Conservation (phyloP, 2,888 invertebrate species). For the Chloromyia formosa region DNA sequence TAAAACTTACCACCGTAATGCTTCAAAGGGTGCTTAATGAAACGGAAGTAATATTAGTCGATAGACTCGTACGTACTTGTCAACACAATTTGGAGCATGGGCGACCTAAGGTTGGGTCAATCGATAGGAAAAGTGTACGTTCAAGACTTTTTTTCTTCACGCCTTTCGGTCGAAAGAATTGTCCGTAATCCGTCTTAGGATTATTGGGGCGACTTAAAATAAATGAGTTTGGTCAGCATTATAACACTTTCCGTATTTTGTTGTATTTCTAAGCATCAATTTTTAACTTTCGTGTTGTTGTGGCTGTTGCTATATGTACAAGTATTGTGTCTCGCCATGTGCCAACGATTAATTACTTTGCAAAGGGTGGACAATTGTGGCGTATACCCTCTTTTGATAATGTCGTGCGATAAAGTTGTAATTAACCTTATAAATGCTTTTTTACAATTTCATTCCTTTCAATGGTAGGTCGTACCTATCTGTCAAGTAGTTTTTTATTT, state of each 20-base stretch:
- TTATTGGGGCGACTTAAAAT: neutral
- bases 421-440: slow-evolving; percentile 14
- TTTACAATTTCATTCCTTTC: neutral
- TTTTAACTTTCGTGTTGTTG: neutral
- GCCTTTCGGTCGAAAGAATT: no score
- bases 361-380: neutral
- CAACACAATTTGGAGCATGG: no score
- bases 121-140: no score
- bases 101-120: no score
- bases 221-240: slow-evolving; percentile 21
- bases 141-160: no score
- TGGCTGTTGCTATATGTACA: neutral
- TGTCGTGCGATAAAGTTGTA: slow-evolving; percentile 14
- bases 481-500: no score
- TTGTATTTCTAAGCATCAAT: neutral
- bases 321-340: neutral
- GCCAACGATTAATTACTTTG: slow-evolving; percentile 9
- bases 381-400: neutral
- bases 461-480: neutral
- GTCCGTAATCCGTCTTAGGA: no score
- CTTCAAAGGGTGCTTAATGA: slow-evolving; percentile 52
- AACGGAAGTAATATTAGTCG: slow-evolving; percentile 53
- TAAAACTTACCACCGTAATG: slow-evolving; percentile 29
- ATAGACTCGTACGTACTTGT: neutral
- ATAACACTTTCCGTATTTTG: neutral